Base-by-base conservation (phyloP, 2,888 invertebrate genomes). In the Calameuta filiformis region DNA sequence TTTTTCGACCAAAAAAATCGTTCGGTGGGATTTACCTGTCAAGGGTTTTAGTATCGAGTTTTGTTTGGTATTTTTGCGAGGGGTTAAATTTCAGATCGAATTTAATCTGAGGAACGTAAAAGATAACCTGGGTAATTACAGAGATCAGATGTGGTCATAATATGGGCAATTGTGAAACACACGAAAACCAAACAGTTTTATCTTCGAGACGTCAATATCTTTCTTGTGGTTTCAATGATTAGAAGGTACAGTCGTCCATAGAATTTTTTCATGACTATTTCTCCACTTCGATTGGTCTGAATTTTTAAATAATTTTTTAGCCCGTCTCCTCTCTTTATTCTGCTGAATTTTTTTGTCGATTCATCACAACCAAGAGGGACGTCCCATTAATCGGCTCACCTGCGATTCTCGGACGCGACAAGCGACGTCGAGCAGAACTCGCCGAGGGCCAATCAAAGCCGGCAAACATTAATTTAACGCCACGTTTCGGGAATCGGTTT, bases 401-500 rank as follows among this genome's bases (percentile, higher is more conserved):
- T 85, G 83, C 85, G 84, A 87, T 88, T 87, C 85, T 85, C 86
- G 82, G 82, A 56, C 56, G 56, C 23, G 81, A 83, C 83, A 83
- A 83, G 79, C 80, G 84, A 68, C 77, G 80, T 77, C 71, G 77
- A 79, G 79, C 77, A 56, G 79, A 75, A 74, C 76, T 23, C 79
- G 81, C 83, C 81, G 82, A 80, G 80, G 82, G 83, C 85, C 89
- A 89, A 89, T 88, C 89, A 87, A 84, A 86, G 83, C 84, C 83
- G 79, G 85, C 85, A 85, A 89, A 88, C 88, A 87, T 89, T 89
- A 89, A 89, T 89, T 89, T 89, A 89, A 89, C 89, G 89, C 87
- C 85, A 88, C 86, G 86, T 88, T 87, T 85, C 85, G 87, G 87
- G 86, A 87, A 88, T 89, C 85, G 87, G 86, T 88, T 89, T 89